phyloP scores from a whole-genome alignment of 2,888 invertebrate genomes.

The Acrobasis suavella region DNA sequence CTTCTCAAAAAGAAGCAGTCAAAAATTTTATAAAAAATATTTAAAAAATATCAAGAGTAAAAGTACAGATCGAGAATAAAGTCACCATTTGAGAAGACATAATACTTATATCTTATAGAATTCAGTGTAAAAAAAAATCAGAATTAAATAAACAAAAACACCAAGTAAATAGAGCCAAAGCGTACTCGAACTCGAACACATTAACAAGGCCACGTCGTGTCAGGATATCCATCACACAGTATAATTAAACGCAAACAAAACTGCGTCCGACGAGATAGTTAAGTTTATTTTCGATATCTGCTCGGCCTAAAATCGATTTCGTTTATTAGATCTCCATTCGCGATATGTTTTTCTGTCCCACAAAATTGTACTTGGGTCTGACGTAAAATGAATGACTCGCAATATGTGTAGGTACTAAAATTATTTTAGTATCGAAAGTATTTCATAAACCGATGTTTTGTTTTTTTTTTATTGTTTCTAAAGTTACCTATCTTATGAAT shows the following conservation, averaged over 20 bases:
- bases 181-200: conserved; percentile 33
- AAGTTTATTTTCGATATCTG: conserved; percentile 61
- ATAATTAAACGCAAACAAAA: conserved; percentile 75
- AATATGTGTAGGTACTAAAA: not conserved
- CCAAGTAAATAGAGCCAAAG: conserved; percentile 13
- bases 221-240: conserved; percentile 59
- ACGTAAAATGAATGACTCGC: not conserved
- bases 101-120: too few relatives aligned
- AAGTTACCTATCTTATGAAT: too few relatives aligned
- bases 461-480: too few relatives aligned
- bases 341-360: conserved; percentile 18
- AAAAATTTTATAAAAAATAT: too few relatives aligned
- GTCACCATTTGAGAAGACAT: too few relatives aligned
- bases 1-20: too few relatives aligned
- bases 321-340: conserved; percentile 30
- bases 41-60: too few relatives aligned
- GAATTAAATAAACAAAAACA: not conserved
- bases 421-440: too few relatives aligned
- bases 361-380: not conserved
- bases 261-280: conserved; percentile 57
- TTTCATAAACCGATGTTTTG: not conserved
- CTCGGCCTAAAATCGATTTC: conserved; percentile 44
- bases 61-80: too few relatives aligned
- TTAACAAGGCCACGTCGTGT: conserved; percentile 41
- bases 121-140: too few relatives aligned